Conservation (phyloP, 2,888 invertebrate species). For the Chrysolina oricalcia region DNA sequence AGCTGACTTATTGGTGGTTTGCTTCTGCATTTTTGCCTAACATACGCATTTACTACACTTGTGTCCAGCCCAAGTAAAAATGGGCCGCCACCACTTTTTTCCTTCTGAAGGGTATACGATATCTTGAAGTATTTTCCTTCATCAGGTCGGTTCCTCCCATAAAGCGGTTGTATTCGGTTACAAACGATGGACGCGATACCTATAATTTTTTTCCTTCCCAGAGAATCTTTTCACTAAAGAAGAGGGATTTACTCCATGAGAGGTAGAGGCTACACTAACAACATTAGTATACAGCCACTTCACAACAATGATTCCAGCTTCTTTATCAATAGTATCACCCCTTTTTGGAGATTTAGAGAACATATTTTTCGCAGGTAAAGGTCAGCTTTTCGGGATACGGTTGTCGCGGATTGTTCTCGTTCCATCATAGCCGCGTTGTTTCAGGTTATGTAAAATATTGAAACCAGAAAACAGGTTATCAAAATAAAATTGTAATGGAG, state of each 20-base stretch:
- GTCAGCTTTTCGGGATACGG: too few species aligned
- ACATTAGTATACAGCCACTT: constrained; percentile 53
- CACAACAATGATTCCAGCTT: constrained; percentile 48
- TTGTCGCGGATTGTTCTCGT: constrained; percentile 26
- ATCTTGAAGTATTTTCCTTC: constrained; percentile 40
- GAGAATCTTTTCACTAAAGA: too few species aligned
- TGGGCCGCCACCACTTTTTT: constrained; percentile 45
- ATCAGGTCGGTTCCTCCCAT: constrained; percentile 44
- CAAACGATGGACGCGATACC: not conserved
- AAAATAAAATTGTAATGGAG: constrained; percentile 15
- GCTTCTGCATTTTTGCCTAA: constrained; percentile 25
- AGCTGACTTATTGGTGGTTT: constrained; percentile 26
- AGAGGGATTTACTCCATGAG: too few species aligned
- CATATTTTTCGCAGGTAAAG: constrained; percentile 28
- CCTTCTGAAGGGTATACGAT: constrained; percentile 39
- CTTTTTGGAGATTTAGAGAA: constrained; percentile 26
- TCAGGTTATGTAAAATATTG: constrained; percentile 28
- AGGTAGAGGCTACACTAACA: too few species aligned
- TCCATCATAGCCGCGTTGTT: constrained; percentile 27
- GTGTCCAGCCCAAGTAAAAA: constrained; percentile 41
- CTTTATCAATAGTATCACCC: constrained; percentile 35
- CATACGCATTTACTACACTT: constrained; percentile 37
- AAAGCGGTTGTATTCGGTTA: too few species aligned
- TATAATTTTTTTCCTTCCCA: too few species aligned
- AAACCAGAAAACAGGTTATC: constrained; percentile 1